Base-by-base conservation (phyloP, 2,888 invertebrate species). In the Steromphala cineraria region DNA sequence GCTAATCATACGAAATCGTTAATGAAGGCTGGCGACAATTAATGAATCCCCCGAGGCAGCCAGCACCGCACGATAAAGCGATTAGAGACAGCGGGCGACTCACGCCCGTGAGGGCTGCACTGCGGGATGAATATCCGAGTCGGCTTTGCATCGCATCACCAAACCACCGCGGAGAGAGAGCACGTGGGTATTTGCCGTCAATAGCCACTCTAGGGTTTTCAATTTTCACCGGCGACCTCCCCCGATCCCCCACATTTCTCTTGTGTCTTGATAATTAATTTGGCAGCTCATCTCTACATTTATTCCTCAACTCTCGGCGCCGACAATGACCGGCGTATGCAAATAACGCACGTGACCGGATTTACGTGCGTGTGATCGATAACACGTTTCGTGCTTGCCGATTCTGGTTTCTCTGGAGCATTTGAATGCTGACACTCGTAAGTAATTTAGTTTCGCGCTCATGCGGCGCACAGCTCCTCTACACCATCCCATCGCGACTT, bases 261-360 rank as follows among this genome's bases (percentile, higher is more conserved):
- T 19, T 28, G 62, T 71, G 71, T 71, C 71, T n/a, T 36, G 36
- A 71, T 71, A 71, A 71, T 71, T 71, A 71, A 71, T 71, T 71
- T 71, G 28, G 71, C 36, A 71, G 71, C 71, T 71, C 71, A 71
- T 71, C 71, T 36, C n/a, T 71, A 71, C 71, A 71, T 71, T 71
- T n/a, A 17, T 36, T 36, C 28, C 62, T 13, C 36, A 36, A 71
- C 71, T 71, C 71, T 13, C 62, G 62, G 62, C 62, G 75, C 53
- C 75, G 75, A 75, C 52, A 76, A 76, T 31, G 67, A 19, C 71
- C 40, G 40, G 17, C 76, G 62, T 78, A 62, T 78, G 67, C 78
- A 78, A 78, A 78, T 52, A 78, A 24, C 31, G 67, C 78, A 78
- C 78, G 78, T 78, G 78, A 78, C 78, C 78, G 78, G 78, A 78